Conservation (phyloP, 2,888 invertebrate genomes). For the Buathra laborator region DNA sequence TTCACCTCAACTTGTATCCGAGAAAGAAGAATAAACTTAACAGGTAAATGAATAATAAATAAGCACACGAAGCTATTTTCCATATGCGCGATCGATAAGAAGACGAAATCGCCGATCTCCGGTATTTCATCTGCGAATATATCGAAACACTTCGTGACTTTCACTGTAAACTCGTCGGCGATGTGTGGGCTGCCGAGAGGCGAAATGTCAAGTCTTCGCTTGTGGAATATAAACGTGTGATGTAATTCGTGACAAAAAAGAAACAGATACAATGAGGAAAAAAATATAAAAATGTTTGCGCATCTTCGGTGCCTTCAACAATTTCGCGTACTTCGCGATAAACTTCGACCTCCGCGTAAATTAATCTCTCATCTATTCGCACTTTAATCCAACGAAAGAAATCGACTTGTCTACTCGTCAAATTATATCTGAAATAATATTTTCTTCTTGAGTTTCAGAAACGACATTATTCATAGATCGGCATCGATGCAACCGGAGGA, state of each 20-base stretch:
- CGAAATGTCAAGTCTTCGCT: constrained; percentile 58
- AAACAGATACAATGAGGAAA: background rate
- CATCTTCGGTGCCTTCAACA: background rate
- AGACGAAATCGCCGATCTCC: background rate
- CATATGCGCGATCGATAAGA: constrained; percentile 14
- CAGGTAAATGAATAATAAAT: constrained; percentile 73
- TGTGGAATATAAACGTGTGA: constrained; percentile 34
- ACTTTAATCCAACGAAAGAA: background rate
- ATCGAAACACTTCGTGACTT: constrained; percentile 48
- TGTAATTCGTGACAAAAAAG: constrained; percentile 38
- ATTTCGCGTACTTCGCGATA: constrained; percentile 4
- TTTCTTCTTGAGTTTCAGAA: constrained; percentile 71
- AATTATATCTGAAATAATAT: background rate
- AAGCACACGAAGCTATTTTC: background rate
- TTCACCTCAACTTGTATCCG: constrained; percentile 89
- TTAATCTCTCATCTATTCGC: background rate
- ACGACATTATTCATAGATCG: constrained; percentile 78
- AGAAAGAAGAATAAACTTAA: constrained; percentile 84
- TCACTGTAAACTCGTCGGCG: constrained; percentile 51
- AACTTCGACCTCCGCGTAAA: background rate
- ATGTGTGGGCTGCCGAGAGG: constrained; percentile 1
- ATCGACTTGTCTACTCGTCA: background rate
- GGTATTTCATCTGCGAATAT: constrained; percentile 22
- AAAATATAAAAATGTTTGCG: background rate
- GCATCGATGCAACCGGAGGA: constrained; percentile 74